phyloP scores from a whole-genome alignment of 2,113 vertebrate species.

The Brachionichthys hirsutus region DNA sequence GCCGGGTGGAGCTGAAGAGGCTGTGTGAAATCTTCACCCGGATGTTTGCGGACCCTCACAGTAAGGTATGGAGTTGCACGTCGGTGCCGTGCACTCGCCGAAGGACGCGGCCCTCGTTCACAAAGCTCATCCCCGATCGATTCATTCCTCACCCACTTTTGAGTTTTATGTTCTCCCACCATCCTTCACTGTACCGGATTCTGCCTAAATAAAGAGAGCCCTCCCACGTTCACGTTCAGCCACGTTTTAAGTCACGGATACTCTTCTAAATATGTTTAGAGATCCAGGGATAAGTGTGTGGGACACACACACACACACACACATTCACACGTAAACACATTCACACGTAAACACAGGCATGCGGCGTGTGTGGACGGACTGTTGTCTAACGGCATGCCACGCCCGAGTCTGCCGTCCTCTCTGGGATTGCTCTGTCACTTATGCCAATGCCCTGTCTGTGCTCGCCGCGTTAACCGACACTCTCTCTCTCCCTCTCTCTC shows the following conservation, averaged over 20 bases:
- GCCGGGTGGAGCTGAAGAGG: conserved; percentile 96
- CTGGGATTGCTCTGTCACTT: conserved; percentile 55
- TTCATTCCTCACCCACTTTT: conserved; percentile 49
- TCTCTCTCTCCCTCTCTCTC: conserved; percentile 3
- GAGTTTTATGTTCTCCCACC: conserved; percentile 34
- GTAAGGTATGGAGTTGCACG: conserved; percentile 88
- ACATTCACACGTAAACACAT: not conserved
- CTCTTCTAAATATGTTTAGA: not conserved
- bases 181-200: conserved; percentile 74
- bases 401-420: conserved; percentile 51
- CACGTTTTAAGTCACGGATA: not conserved
- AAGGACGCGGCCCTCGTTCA: conserved; percentile 14
- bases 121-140: conserved; percentile 5
- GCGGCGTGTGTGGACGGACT: conserved; percentile 50
- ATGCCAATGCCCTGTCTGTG: conserved; percentile 34
- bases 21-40: conserved; percentile 98
- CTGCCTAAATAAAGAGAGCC: conserved; percentile 60
- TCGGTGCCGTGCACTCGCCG: conserved; percentile 13
- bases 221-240: conserved; percentile 15
- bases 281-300: not conserved
- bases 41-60: conserved; percentile 99
- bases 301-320: conserved; percentile 17
- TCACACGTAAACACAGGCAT: conserved; percentile 60
- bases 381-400: conserved; percentile 73
- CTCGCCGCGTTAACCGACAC: conserved; percentile 38